Conservation (phyloP, 2,888 invertebrate species). For the Ochlodes sylvanus region DNA sequence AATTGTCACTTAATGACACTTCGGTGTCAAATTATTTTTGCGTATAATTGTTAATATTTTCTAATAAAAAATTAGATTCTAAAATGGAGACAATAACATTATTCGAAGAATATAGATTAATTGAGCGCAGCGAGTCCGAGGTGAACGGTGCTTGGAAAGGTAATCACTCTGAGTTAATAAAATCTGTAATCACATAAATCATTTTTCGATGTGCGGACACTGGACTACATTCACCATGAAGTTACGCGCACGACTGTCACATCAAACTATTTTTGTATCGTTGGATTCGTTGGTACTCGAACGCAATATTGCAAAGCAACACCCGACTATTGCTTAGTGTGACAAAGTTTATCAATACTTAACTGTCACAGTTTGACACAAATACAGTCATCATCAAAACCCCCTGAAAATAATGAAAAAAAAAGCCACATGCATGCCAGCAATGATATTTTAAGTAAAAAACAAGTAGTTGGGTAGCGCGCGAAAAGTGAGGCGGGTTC, state of each 20-base stretch:
- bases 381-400: not conserved
- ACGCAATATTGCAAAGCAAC: too few relatives aligned
- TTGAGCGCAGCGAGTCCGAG: constrained; percentile 66
- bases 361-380: not conserved
- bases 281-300: not conserved
- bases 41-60: not conserved
- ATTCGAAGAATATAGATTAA: constrained; percentile 64
- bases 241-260: not conserved
- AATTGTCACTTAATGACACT: constrained; percentile 2
- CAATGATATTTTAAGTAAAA: too few relatives aligned
- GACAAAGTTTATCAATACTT: too few relatives aligned
- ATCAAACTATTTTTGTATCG: constrained; percentile 1
- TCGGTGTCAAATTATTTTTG: not conserved
- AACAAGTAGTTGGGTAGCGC: too few relatives aligned
- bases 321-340: too few relatives aligned
- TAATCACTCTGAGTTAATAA: constrained; percentile 30
- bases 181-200: too few relatives aligned
- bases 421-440: too few relatives aligned
- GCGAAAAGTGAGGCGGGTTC: too few relatives aligned
- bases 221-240: constrained; percentile 7
- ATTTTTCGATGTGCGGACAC: too few relatives aligned
- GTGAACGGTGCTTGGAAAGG: constrained; percentile 75
- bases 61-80: not conserved
- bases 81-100: constrained; percentile 56
- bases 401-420: too few relatives aligned